These are phyloP conservation scores for Pterocles orientalis DNA, from an alignment of 2,113 vertebrate genomes.

Conservation along the genomic window DNA sequence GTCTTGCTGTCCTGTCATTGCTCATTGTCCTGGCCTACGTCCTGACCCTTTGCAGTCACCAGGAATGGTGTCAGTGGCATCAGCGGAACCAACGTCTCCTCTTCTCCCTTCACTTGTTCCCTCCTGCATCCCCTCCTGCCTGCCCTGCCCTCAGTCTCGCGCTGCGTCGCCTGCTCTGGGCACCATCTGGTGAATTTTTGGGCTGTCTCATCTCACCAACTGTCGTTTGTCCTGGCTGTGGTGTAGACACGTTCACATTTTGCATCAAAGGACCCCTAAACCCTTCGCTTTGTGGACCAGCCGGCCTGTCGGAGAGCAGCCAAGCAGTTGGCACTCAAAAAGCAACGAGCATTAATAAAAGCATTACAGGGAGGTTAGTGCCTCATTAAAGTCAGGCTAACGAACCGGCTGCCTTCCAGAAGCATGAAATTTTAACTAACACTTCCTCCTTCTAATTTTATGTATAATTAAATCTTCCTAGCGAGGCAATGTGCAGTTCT, in stretches of 20 bases:
- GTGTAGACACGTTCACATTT: neutral
- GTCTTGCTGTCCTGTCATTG: neutral
- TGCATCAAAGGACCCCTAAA: slow-evolving; percentile 42
- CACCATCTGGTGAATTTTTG: slow-evolving; percentile 61
- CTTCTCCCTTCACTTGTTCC: neutral
- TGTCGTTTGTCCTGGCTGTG: slow-evolving; percentile 54
- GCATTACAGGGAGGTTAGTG: slow-evolving; percentile 56
- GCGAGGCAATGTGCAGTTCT: neutral
- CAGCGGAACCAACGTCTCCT: neutral
- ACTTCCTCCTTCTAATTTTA: slow-evolving; percentile 56
- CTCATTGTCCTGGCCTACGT: neutral
- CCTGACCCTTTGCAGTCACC: neutral
- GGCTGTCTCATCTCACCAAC: slow-evolving; percentile 58
- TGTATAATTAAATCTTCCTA: slow-evolving; percentile 33
- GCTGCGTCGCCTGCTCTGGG: neutral
- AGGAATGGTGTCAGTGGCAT: rapidly evolving
- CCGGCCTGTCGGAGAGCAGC: slow-evolving; percentile 53
- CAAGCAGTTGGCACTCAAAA: slow-evolving; percentile 52
- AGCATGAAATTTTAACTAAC: slow-evolving; percentile 43
- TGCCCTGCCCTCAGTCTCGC: neutral
- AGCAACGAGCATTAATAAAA: slow-evolving; percentile 43
- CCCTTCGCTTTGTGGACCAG: slow-evolving; percentile 30
- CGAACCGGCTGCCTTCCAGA: slow-evolving; percentile 51
- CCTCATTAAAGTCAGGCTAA: slow-evolving; percentile 68
- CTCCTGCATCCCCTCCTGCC: neutral